Evolutionary conservation across 2,888 invertebrate genomes (phyloP).

Genomic region (Lysandra bellargus): DNA sequence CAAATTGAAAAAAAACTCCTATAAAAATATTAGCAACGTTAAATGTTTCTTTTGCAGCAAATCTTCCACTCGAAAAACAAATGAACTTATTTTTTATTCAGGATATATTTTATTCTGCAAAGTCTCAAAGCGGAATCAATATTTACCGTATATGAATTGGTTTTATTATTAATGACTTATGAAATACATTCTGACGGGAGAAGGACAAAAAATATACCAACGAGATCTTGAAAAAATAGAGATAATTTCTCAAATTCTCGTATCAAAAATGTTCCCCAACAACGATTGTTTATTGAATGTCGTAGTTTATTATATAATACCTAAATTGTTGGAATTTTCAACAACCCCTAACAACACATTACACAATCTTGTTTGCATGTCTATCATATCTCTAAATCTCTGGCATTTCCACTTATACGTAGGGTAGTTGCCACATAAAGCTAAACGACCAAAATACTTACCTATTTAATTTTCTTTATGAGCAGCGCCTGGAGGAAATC

Average conservation of each 20-base stretch:
- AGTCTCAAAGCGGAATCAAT: no score
- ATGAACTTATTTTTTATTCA: neutral
- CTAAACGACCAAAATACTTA: constrained; percentile 12
- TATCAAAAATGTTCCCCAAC: no score
- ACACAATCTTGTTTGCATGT: neutral
- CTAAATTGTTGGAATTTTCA: neutral
- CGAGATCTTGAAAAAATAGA: no score
- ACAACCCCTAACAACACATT: neutral
- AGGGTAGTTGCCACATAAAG: neutral
- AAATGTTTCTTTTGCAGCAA: neutral
- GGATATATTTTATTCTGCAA: no score
- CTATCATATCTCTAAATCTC: neutral
- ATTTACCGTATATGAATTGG: no score
- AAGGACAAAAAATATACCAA: no score
- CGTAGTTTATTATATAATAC: no score
- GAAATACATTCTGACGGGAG: no score
- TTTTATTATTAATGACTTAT: no score
- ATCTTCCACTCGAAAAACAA: neutral
- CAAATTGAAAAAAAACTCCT: neutral
- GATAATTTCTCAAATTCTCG: no score
- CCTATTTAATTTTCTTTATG: constrained; percentile 25
- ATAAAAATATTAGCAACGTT: neutral
- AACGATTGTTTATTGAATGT: no score
- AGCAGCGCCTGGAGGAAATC: neutral
- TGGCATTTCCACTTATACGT: neutral